Evolutionary conservation across 2,797 vertebrate species (phyloP).

Genomic region (Acanthornis magna): DNA sequence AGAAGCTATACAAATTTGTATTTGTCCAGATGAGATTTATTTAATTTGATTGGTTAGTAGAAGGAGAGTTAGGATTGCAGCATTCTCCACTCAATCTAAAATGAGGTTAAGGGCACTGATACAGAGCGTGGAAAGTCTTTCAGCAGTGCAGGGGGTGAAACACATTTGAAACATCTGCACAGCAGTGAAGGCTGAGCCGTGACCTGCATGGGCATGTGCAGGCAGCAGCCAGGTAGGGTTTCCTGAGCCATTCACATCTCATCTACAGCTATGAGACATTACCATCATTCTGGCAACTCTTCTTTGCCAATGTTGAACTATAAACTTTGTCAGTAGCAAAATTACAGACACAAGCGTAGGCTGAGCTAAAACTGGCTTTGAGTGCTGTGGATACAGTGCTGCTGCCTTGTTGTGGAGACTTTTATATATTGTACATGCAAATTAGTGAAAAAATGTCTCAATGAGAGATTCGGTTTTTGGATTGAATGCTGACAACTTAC

Average conservation of each 20-base stretch:
- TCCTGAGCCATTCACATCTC: background rate
- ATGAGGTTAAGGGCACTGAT: background rate
- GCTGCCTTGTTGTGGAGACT: background rate
- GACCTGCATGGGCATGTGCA: background rate
- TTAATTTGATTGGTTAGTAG: background rate
- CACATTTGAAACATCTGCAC: background rate
- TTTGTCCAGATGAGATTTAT: background rate
- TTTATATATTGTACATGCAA: background rate
- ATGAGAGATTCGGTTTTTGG: background rate
- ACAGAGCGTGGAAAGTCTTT: background rate
- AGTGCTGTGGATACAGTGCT: background rate
- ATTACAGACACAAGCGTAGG: background rate
- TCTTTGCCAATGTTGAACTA: background rate
- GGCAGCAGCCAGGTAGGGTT: background rate
- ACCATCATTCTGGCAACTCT: background rate
- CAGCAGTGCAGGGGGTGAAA: background rate
- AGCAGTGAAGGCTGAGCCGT: background rate
- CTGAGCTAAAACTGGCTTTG: background rate
- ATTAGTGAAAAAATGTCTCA: background rate
- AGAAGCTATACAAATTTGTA: background rate
- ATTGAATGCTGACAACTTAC: background rate
- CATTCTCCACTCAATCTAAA: background rate
- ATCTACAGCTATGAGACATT: background rate
- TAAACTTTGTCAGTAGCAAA: background rate
- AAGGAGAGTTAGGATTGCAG: background rate